phyloP scores from a whole-genome alignment of 2,888 invertebrate genomes.

The Coremacera marginata region DNA sequence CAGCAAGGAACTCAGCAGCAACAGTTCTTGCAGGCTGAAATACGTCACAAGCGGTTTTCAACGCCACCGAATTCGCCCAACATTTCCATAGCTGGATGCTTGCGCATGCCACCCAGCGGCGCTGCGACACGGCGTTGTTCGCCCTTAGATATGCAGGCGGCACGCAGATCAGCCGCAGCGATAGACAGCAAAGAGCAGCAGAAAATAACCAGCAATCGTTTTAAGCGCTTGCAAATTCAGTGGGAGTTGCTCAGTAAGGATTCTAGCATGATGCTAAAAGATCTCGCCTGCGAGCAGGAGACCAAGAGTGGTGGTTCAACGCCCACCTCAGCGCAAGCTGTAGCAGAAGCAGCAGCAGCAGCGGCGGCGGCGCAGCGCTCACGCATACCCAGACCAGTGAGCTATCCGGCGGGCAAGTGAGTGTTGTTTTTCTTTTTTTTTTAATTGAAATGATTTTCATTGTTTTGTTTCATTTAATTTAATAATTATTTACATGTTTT shows the following conservation, averaged over 20 bases:
- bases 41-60: slow-evolving; percentile 67
- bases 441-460: background rate
- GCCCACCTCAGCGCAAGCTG: slow-evolving; percentile 62
- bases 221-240: slow-evolving; percentile 69
- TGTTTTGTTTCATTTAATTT: slow-evolving; percentile 17
- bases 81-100: slow-evolving; percentile 72
- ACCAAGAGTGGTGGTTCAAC: slow-evolving; percentile 69
- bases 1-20: slow-evolving; percentile 31
- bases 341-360: slow-evolving; percentile 51
- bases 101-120: slow-evolving; percentile 46
- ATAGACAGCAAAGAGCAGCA: slow-evolving; percentile 59
- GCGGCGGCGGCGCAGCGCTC: slow-evolving; percentile 62
- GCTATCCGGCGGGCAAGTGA: slow-evolving; percentile 69
- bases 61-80: slow-evolving; percentile 84
- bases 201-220: slow-evolving; percentile 69
- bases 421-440: slow-evolving; percentile 42
- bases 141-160: slow-evolving; percentile 27
- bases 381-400: slow-evolving; percentile 68
- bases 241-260: slow-evolving; percentile 70
- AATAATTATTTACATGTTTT: slow-evolving; percentile 35
- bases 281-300: slow-evolving; percentile 65
- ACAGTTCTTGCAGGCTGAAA: slow-evolving; percentile 43
- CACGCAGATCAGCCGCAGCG: slow-evolving; percentile 19
- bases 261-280: slow-evolving; percentile 67
- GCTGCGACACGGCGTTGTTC: slow-evolving; percentile 34